Evolutionary conservation across 2,797 vertebrate species (phyloP).

Genomic region (Alosa sapidissima): DNA sequence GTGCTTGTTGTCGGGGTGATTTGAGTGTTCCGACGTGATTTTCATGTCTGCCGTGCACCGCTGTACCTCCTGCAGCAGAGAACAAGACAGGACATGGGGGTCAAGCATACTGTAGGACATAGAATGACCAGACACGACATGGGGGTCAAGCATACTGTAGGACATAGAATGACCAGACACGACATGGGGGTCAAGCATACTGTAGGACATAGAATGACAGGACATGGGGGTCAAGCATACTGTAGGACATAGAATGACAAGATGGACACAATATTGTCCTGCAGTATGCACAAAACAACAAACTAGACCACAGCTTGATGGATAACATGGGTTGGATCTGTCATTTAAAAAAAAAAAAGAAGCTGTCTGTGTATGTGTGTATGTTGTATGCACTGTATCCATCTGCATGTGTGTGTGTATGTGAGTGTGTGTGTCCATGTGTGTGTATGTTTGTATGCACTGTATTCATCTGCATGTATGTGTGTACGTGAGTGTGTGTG

Average conservation of each 20-base stretch:
- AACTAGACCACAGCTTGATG: neutral
- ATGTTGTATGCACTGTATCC: neutral
- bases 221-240: neutral
- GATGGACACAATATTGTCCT: neutral
- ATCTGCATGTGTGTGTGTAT: neutral
- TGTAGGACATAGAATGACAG: neutral
- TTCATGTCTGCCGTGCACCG: slow-evolving; percentile 88
- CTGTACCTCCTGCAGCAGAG: slow-evolving; percentile 79
- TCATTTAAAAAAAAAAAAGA: neutral
- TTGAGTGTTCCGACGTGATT: slow-evolving; percentile 90
- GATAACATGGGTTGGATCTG: neutral
- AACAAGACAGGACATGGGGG: neutral
- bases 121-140: no score
- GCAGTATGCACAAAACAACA: neutral
- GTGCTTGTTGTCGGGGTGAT: slow-evolving; percentile 92
- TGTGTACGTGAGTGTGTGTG: neutral
- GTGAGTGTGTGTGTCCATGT: neutral
- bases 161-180: no score
- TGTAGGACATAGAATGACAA: neutral
- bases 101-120: neutral
- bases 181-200: neutral
- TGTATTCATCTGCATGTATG: neutral
- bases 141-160: no score
- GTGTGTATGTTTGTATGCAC: neutral
- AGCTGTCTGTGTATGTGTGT: neutral